Evolutionary conservation across 1,140 invertebrate genomes (phyloP).

Genomic region (Drosophila miranda): DNA sequence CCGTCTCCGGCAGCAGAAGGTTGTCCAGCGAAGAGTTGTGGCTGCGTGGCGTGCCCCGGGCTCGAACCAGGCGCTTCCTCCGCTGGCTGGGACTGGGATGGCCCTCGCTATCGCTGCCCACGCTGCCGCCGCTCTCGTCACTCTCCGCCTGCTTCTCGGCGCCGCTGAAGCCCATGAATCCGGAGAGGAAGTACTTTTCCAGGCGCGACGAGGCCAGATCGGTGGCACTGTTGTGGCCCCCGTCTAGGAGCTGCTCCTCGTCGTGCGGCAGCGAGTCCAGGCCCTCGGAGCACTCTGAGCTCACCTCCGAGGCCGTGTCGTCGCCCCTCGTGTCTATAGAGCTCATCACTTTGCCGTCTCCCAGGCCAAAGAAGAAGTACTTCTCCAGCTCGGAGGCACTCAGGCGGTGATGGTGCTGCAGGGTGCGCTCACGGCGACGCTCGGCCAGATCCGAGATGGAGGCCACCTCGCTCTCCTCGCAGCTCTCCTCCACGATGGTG

Average conservation of each 20-base stretch:
- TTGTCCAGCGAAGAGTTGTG: constrained; percentile 92
- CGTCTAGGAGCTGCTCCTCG: constrained; percentile 84
- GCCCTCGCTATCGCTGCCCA: constrained; percentile 92
- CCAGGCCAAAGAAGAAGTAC: constrained; percentile 94
- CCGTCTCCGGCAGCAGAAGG: constrained; percentile 83
- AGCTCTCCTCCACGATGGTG: constrained; percentile 96
- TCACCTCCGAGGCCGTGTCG: constrained; percentile 93
- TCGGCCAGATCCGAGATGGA: constrained; percentile 59
- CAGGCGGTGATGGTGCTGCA: constrained; percentile 83
- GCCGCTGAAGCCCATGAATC: constrained; percentile 90
- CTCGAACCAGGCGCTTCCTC: constrained; percentile 89
- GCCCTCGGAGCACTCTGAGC: constrained; percentile 92
- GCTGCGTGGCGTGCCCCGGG: constrained; percentile 90
- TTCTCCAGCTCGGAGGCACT: constrained; percentile 93
- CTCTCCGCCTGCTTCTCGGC: constrained; percentile 89
- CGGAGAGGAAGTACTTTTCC: constrained; percentile 95
- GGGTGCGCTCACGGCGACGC: constrained; percentile 69
- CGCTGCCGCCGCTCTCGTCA: constrained; percentile 85
- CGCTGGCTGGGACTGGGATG: constrained; percentile 93
- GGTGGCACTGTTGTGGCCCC: constrained; percentile 79
- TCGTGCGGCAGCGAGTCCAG: constrained; percentile 87
- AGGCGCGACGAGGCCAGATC: constrained; percentile 92
- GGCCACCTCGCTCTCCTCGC: constrained; percentile 93
- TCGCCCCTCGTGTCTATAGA: constrained; percentile 83
- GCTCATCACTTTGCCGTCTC: constrained; percentile 86